Evolutionary conservation across 2,797 vertebrate species (phyloP).

Genomic region (Cyclura pinguis): DNA sequence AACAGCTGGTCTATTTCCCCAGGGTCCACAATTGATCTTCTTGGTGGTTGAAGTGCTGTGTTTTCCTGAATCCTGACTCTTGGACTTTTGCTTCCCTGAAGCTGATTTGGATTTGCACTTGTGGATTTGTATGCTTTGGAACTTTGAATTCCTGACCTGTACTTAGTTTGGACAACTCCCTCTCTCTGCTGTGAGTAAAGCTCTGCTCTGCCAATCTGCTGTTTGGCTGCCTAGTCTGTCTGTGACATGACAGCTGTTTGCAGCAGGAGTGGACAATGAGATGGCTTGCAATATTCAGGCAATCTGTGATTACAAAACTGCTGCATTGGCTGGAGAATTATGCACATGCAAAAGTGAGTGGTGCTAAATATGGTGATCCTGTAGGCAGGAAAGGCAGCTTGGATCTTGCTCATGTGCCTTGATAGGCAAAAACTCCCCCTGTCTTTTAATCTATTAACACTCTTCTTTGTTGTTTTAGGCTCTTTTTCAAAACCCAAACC

Average conservation of each 20-base stretch:
- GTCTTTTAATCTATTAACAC: background rate
- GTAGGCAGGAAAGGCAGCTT: background rate
- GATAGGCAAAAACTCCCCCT: background rate
- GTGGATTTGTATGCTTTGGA: too few species aligned
- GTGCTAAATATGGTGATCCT: background rate
- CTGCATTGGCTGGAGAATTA: constrained; percentile 41
- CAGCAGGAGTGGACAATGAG: constrained; percentile 74
- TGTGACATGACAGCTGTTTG: background rate
- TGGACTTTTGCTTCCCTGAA: too few species aligned
- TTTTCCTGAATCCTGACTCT: too few species aligned
- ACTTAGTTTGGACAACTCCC: too few species aligned
- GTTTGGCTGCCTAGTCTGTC: too few species aligned
- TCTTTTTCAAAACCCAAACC: background rate
- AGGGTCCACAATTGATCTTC: too few species aligned
- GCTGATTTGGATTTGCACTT: too few species aligned
- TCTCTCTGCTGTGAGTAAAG: too few species aligned
- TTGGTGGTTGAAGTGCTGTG: too few species aligned
- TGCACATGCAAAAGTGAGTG: constrained; percentile 62
- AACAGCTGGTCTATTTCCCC: too few species aligned
- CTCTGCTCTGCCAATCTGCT: too few species aligned
- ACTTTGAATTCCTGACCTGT: too few species aligned
- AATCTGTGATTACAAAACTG: constrained; percentile 67
- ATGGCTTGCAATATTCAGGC: constrained; percentile 76
- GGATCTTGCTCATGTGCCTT: background rate
- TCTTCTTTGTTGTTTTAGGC: constrained; percentile 30